Conservation (phyloP, 2,888 invertebrate species). For the Ischnura elegans region DNA sequence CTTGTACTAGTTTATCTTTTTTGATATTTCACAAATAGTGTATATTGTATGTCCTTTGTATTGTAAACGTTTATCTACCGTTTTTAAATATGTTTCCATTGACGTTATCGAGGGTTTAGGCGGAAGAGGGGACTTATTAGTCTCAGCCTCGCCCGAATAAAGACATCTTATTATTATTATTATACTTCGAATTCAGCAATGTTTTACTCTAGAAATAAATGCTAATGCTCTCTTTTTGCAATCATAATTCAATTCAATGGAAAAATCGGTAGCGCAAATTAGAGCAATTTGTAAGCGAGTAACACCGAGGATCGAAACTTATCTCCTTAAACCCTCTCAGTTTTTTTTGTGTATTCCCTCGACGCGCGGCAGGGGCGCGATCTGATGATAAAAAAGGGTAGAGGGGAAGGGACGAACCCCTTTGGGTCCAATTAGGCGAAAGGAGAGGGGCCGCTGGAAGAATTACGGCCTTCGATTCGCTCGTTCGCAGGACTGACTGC, state of each 20-base stretch:
- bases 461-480: constrained; percentile 52
- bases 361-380: constrained; percentile 26
- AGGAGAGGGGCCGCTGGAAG: not conserved
- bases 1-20: no score
- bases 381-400: constrained; percentile 47
- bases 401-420: not conserved
- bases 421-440: constrained; percentile 49
- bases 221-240: not conserved
- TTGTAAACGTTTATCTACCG: no score
- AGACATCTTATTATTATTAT: no score
- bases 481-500: constrained; percentile 31
- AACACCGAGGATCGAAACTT: constrained; percentile 47
- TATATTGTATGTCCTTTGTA: no score
- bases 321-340: no score
- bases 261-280: not conserved
- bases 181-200: no score
- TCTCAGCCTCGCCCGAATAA: no score
- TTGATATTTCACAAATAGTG: no score
- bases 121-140: no score
- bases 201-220: not conserved
- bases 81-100: no score
- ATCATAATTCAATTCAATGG: not conserved
- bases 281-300: constrained; percentile 46
- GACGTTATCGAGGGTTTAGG: no score
- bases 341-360: not conserved